A percentile compares a stretch with the other conserved stretches of the same genome.
Evolutionary conservation across 2,888 invertebrate genomes (phyloP).

Genomic region (Pollenia angustigena): DNA sequence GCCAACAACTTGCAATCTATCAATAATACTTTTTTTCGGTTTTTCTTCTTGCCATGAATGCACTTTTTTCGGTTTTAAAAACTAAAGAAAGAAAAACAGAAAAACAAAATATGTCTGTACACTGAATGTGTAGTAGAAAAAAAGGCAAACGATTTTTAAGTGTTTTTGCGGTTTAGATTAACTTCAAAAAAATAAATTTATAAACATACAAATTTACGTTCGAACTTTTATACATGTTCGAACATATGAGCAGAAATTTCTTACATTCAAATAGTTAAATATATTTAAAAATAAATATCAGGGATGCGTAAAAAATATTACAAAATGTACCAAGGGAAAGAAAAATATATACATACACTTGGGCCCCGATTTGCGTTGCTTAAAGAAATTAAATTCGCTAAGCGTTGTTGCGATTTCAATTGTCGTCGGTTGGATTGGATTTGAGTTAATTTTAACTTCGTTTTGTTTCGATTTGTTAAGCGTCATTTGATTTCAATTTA

Average conservation of each 20-base stretch:
- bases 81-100: constrained; percentile 8
- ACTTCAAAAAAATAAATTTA: constrained; percentile 24
- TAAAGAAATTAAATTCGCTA: too few relatives aligned
- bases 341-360: not conserved
- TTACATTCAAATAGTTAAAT: constrained; percentile 8
- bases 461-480: too few relatives aligned
- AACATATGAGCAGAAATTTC: constrained; percentile 13
- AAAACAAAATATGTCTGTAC: constrained; percentile 27
- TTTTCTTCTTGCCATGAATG: constrained; percentile 36
- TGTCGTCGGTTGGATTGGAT: too few relatives aligned
- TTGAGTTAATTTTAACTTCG: too few relatives aligned
- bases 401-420: too few relatives aligned
- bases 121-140: constrained; percentile 49
- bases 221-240: constrained; percentile 18
- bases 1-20: constrained; percentile 82
- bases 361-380: too few relatives aligned
- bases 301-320: not conserved
- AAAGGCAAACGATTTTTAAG: constrained; percentile 32
- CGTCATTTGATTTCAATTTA: too few relatives aligned
- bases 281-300: not conserved
- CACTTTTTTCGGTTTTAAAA: constrained; percentile 52
- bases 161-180: constrained; percentile 42
- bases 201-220: constrained; percentile 1
- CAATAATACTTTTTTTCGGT: constrained; percentile 79
- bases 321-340: not conserved